A percentile compares a stretch with the other conserved stretches of the same genome.
These are phyloP conservation scores for Fulmarus glacialis DNA, from an alignment of 2,113 vertebrate species.

Conservation along the genomic window DNA sequence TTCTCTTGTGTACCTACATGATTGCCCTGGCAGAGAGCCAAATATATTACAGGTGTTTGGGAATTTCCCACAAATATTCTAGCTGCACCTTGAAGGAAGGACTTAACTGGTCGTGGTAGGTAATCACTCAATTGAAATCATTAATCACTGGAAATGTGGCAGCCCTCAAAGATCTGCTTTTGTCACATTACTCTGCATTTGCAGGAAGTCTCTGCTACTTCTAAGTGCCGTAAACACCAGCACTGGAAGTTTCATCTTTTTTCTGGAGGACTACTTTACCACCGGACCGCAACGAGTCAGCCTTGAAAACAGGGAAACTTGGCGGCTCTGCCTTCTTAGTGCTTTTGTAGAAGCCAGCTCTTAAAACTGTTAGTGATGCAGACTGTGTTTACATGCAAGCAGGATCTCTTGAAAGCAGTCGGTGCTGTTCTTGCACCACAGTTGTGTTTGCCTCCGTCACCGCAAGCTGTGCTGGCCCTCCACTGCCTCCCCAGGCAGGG, in stretches of 20 bases:
- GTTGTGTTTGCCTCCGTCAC: background rate
- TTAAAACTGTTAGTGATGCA: background rate
- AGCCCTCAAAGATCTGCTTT: background rate
- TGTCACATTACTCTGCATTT: background rate
- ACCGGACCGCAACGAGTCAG: background rate
- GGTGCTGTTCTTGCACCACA: background rate
- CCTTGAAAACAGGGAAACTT: background rate
- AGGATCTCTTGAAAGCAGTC: background rate
- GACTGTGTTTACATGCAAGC: background rate
- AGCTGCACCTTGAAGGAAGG: background rate
- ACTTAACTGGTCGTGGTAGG: background rate
- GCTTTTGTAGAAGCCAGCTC: background rate
- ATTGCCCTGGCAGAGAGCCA: background rate
- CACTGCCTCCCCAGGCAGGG: background rate
- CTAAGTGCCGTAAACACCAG: background rate
- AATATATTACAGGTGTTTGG: background rate
- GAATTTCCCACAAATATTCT: constrained; percentile 1
- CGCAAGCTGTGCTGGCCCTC: background rate
- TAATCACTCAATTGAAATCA: background rate
- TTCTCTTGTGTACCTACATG: background rate
- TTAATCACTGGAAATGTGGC: background rate
- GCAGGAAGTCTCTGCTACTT: background rate
- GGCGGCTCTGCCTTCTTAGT: background rate
- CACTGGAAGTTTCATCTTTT: background rate
- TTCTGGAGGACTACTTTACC: background rate